Conservation (phyloP, 2,113 vertebrate genomes). For the Scartelaos histophorus region DNA sequence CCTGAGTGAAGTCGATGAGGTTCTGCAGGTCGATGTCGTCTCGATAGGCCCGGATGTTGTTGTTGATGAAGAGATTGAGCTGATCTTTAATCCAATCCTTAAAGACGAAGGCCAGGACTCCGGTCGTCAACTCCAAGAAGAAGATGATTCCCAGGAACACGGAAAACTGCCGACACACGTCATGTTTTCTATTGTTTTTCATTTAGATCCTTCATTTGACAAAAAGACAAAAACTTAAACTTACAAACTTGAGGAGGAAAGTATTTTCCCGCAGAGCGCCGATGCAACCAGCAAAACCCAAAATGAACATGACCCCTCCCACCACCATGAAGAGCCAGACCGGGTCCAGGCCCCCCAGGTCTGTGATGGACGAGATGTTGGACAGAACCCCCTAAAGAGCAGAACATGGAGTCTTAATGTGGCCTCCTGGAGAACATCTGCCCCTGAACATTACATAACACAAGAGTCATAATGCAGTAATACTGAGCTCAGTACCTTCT, state of each 20-base stretch:
- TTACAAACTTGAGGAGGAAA: slow-evolving; percentile 95
- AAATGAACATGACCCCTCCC: slow-evolving; percentile 96
- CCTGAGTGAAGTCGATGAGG: slow-evolving; percentile 98
- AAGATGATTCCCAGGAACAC: slow-evolving; percentile 98
- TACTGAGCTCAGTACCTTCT: slow-evolving; percentile 81
- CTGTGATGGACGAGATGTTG: slow-evolving; percentile 97
- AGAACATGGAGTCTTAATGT: not conserved
- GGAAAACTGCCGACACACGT: slow-evolving; percentile 81
- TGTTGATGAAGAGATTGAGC: slow-evolving; percentile 98
- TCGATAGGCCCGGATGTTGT: slow-evolving; percentile 95
- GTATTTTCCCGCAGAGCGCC: slow-evolving; percentile 96
- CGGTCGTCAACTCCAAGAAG: slow-evolving; percentile 96
- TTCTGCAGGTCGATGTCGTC: slow-evolving; percentile 98
- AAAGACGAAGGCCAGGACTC: slow-evolving; percentile 95
- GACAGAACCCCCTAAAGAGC: slow-evolving; percentile 89
- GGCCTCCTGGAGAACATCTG: not conserved
- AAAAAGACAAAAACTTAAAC: slow-evolving; percentile 53
- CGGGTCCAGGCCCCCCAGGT: slow-evolving; percentile 94
- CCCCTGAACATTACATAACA: not conserved
- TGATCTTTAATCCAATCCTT: slow-evolving; percentile 99
- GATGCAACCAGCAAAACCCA: slow-evolving; percentile 97
- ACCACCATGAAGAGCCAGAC: slow-evolving; percentile 98
- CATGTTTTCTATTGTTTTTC: not conserved
- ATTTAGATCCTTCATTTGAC: not conserved
- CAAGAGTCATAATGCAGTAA: not conserved